Conservation (phyloP, 2,113 vertebrate genomes). For the Lathamus discolor region DNA sequence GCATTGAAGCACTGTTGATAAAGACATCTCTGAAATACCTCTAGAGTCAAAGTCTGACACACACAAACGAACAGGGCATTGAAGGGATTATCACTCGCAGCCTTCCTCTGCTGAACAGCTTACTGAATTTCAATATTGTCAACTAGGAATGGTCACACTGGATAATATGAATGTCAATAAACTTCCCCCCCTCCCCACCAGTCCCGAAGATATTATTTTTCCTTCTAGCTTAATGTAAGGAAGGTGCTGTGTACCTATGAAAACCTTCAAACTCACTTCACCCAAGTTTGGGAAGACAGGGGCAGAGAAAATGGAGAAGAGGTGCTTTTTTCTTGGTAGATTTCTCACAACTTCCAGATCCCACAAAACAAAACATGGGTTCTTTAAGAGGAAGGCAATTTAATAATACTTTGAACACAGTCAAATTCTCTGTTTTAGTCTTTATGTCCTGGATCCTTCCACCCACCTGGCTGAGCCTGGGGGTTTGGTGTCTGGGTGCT, state of each 20-base stretch:
- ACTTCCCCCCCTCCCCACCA: neutral
- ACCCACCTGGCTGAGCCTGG: neutral
- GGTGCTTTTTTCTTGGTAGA: neutral
- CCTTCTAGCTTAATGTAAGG: neutral
- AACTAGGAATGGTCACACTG: neutral
- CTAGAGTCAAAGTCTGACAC: neutral
- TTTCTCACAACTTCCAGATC: neutral
- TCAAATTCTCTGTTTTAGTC: neutral
- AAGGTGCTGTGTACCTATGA: slow-evolving; percentile 42
- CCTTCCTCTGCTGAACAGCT: slow-evolving; percentile 13
- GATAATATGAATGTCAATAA: slow-evolving; percentile 41
- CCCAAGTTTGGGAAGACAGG: neutral
- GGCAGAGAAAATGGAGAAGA: neutral
- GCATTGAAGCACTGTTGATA: neutral
- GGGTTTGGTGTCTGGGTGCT: neutral
- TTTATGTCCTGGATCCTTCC: neutral
- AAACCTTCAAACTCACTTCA: slow-evolving; percentile 48
- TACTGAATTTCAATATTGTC: slow-evolving; percentile 39
- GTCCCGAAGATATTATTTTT: neutral
- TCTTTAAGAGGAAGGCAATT: neutral
- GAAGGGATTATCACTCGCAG: slow-evolving; percentile 7
- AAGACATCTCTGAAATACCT: neutral
- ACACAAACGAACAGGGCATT: neutral
- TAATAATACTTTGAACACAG: neutral
- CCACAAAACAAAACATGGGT: neutral